Evolutionary conservation across 2,888 invertebrate species (phyloP).

Genomic region (Octonoba sinensis): DNA sequence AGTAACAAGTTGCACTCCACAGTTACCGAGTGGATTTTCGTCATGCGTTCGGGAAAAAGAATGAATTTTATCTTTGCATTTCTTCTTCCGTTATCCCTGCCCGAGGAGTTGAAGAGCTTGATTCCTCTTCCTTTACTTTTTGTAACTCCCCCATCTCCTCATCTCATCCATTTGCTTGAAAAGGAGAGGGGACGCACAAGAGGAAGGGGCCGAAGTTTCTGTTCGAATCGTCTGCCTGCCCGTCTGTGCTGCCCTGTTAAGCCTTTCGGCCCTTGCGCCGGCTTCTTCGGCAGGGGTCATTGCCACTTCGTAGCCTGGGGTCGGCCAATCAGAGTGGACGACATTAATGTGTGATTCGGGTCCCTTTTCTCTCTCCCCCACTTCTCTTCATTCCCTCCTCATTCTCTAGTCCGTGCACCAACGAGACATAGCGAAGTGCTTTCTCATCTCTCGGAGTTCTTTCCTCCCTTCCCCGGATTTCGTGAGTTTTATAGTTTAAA

Average conservation of each 20-base stretch:
- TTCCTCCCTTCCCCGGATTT: too few relatives aligned
- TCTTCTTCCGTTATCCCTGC: constrained; percentile 5
- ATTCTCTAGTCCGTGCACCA: neutral
- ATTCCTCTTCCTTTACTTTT: constrained; percentile 1
- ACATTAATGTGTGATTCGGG: constrained; percentile 38
- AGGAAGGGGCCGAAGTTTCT: neutral
- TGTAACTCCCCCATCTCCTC: neutral
- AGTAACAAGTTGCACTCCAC: too few relatives aligned
- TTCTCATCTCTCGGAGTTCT: too few relatives aligned
- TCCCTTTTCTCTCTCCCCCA: neutral
- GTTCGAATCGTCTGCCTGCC: constrained; percentile 3
- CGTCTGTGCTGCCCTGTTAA: constrained; percentile 12
- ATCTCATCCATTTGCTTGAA: neutral
- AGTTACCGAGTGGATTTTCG: too few relatives aligned
- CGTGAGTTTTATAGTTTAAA: neutral
- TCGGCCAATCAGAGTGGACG: constrained; percentile 55
- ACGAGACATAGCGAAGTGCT: neutral
- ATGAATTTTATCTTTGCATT: neutral
- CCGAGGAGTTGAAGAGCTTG: neutral
- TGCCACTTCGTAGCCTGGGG: constrained; percentile 45
- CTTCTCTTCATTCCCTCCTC: neutral
- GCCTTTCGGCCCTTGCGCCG: constrained; percentile 17
- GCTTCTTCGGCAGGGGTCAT: constrained; percentile 27
- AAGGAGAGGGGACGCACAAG: neutral
- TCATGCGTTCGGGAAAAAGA: too few relatives aligned